phyloP scores from a whole-genome alignment of 2,888 invertebrate genomes.

The Liodrosophila aerea region DNA sequence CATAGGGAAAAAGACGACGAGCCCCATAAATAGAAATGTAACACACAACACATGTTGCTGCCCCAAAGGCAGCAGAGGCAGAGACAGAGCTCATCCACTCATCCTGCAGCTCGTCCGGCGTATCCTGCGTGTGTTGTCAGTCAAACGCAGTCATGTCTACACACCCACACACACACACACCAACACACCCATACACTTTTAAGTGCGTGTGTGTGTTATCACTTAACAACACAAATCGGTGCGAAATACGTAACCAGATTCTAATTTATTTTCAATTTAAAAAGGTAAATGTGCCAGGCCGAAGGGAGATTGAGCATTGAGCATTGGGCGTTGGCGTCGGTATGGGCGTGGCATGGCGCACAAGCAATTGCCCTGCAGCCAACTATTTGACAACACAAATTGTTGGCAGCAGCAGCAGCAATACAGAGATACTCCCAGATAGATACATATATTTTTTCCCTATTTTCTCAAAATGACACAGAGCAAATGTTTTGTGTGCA shows the following conservation, averaged over 20 bases:
- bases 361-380: conserved; percentile 61
- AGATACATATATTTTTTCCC: neutral
- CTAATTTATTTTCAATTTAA: conserved; percentile 77
- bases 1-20: conserved; percentile 38
- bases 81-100: conserved; percentile 8
- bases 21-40: conserved; percentile 73
- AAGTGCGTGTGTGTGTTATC: conserved; percentile 51
- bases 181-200: neutral
- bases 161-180: conserved; percentile 19
- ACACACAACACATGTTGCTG: conserved; percentile 70
- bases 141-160: conserved; percentile 36
- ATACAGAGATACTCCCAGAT: conserved; percentile 2
- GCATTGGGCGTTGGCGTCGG: conserved; percentile 1
- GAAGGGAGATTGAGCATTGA: conserved; percentile 9
- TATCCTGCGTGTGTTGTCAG: conserved; percentile 41
- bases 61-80: conserved; percentile 64
- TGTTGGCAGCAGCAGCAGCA: conserved; percentile 37
- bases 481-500: conserved; percentile 69
- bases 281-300: conserved; percentile 71
- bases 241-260: conserved; percentile 73
- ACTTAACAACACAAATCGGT: conserved; percentile 74
- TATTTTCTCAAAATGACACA: conserved; percentile 51
- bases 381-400: conserved; percentile 70
- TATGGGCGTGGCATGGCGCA: conserved; percentile 33
- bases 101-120: neutral